Evolutionary conservation across 2,113 vertebrate species (phyloP).

Genomic region (Origma solitaria): DNA sequence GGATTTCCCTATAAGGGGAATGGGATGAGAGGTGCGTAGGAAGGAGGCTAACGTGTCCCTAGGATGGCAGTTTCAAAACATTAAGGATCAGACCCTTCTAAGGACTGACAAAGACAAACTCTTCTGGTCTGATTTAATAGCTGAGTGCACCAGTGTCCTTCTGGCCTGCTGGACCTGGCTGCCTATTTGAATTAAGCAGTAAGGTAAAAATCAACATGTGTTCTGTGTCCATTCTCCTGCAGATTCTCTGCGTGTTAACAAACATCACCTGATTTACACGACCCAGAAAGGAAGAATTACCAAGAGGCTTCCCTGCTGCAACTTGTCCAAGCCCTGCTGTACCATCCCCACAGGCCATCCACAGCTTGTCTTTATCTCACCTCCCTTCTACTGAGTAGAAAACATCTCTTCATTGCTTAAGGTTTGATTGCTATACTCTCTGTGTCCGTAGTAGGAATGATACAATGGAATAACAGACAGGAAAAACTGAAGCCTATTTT

Average conservation of each 20-base stretch:
- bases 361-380: neutral
- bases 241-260: neutral
- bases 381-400: neutral
- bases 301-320: neutral
- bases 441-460: neutral
- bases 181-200: neutral
- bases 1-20: neutral
- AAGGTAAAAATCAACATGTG: neutral
- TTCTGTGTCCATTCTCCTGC: neutral
- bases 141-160: neutral
- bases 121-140: neutral
- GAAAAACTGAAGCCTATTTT: neutral
- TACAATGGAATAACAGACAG: neutral
- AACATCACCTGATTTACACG: rapidly evolving
- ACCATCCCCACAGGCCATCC: neutral
- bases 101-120: neutral
- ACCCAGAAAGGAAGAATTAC: neutral
- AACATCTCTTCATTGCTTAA: neutral
- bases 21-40: rapidly evolving
- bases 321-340: neutral
- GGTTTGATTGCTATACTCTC: neutral
- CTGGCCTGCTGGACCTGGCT: neutral
- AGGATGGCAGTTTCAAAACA: neutral
- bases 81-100: neutral
- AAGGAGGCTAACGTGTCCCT: neutral